Conservation (phyloP, 1,140 invertebrate species). For the Leptoteleia sp. region DNA sequence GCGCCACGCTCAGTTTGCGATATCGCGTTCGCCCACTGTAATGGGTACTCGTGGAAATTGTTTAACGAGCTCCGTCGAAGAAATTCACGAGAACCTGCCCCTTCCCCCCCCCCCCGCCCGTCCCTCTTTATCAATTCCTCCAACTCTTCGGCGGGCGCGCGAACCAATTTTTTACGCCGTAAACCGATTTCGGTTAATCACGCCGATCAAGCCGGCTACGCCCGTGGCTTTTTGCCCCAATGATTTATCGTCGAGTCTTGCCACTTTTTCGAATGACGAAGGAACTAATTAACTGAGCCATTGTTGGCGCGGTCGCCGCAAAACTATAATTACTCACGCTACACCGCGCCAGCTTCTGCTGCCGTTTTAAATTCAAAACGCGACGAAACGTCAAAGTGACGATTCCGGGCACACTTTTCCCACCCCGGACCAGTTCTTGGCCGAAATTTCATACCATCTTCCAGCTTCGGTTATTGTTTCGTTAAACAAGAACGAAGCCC, state of each 20-base stretch:
- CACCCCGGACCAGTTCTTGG: neutral
- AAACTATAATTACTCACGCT: constrained; percentile 77
- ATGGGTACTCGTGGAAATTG: constrained; percentile 51
- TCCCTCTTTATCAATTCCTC: constrained; percentile 20
- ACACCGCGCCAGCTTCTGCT: constrained; percentile 29
- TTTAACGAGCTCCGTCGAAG: constrained; percentile 46
- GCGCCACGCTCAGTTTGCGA: constrained; percentile 41
- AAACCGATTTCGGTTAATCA: constrained; percentile 23
- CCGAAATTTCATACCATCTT: neutral
- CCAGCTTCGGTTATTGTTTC: neutral
- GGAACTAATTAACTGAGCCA: constrained; percentile 77
- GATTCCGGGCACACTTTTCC: too few relatives aligned
- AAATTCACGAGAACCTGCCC: too few relatives aligned
- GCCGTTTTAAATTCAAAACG: too few relatives aligned
- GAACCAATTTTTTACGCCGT: constrained; percentile 21
- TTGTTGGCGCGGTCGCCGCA: constrained; percentile 74
- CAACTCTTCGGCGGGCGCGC: neutral
- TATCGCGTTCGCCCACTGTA: constrained; percentile 46
- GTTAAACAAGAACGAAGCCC: neutral
- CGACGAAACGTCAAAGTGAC: too few relatives aligned
- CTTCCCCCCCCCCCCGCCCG: neutral
- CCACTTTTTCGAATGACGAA: constrained; percentile 70
- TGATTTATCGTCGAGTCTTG: constrained; percentile 71
- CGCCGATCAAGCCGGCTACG: constrained; percentile 20
- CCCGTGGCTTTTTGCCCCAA: constrained; percentile 62